These are phyloP conservation scores for Eptatretus burgeri DNA, from an alignment of 2,113 vertebrate genomes.

Conservation along the genomic window DNA sequence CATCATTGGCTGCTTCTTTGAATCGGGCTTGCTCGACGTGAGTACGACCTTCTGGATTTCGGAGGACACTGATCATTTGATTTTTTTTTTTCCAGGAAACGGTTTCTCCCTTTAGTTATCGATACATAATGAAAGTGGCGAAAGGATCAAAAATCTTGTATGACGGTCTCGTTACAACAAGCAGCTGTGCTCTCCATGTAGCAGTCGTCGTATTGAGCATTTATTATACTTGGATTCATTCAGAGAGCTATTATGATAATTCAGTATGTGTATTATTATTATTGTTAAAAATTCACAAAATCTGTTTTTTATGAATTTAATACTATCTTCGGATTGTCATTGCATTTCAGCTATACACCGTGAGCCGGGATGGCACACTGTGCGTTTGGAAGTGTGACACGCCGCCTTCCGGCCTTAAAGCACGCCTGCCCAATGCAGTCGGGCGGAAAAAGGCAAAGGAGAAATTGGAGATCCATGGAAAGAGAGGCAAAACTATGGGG, in stretches of 20 bases:
- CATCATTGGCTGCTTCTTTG: slow-evolving; percentile 67
- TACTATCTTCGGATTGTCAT: neutral
- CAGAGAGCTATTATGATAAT: too few relatives aligned
- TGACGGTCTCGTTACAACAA: too few relatives aligned
- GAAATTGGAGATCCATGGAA: slow-evolving; percentile 26
- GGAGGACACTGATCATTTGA: too few relatives aligned
- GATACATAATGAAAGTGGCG: too few relatives aligned
- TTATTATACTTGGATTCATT: too few relatives aligned
- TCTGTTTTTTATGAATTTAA: neutral
- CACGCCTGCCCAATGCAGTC: slow-evolving; percentile 11
- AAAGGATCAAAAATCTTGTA: too few relatives aligned
- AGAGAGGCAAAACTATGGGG: slow-evolving; percentile 16
- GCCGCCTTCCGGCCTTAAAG: slow-evolving; percentile 26
- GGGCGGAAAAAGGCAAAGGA: slow-evolving; percentile 14
- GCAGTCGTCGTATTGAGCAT: too few relatives aligned
- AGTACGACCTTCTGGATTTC: slow-evolving; percentile 12
- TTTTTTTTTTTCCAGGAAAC: too few relatives aligned
- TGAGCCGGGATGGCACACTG: slow-evolving; percentile 59
- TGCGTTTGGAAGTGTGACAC: slow-evolving; percentile 81
- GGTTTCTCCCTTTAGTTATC: too few relatives aligned
- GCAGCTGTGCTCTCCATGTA: too few relatives aligned
- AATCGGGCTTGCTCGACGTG: slow-evolving; percentile 63
- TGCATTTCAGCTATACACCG: slow-evolving; percentile 37
- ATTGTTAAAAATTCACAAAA: too few relatives aligned
- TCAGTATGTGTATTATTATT: too few relatives aligned